Conservation (phyloP, 2,113 vertebrate species). For the Chloroceryle aenea region DNA sequence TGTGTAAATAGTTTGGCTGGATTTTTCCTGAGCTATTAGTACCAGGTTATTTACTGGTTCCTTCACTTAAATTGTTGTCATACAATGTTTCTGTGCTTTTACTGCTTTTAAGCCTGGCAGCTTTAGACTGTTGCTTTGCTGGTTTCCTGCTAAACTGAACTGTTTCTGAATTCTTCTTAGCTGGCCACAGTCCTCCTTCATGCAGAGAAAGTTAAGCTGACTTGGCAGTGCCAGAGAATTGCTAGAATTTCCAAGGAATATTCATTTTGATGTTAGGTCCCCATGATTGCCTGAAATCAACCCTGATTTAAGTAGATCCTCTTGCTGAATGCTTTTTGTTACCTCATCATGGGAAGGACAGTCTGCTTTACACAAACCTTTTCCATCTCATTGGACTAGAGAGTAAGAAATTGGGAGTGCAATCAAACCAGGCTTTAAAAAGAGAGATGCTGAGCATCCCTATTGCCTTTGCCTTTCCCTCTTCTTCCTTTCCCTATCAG, state of each 20-base stretch:
- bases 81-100: rapidly evolving
- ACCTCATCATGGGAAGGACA: background rate
- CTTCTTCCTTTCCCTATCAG: background rate
- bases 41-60: background rate
- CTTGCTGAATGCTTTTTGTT: background rate
- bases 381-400: background rate
- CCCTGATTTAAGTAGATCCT: background rate
- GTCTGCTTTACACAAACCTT: background rate
- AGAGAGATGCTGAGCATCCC: background rate
- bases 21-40: background rate
- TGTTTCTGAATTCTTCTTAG: background rate
- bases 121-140: background rate
- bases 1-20: background rate
- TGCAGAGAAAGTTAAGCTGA: background rate
- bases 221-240: background rate
- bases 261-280: background rate
- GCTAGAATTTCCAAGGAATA: background rate
- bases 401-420: background rate
- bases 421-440: background rate
- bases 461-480: too few relatives aligned
- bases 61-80: background rate
- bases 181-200: background rate
- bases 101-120: background rate
- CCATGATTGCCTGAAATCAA: background rate
- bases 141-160: background rate